Evolutionary conservation across 2,888 invertebrate genomes (phyloP), one percentile per base, ranked within the genome.

Genomic region (Drosophila formosana): DNA sequence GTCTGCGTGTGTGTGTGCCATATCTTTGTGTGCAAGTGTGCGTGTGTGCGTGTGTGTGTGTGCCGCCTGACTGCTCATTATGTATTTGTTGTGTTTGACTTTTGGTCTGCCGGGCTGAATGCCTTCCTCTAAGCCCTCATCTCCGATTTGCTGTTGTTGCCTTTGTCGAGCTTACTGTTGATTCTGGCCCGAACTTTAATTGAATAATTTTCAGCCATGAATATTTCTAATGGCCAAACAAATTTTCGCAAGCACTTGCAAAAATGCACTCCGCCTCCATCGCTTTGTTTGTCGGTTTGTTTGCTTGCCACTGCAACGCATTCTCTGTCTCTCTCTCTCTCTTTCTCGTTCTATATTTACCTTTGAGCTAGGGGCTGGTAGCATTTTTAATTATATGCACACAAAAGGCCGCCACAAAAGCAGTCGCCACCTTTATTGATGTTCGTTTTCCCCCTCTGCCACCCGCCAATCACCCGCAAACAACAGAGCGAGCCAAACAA

Each of bases 151-250:
- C 26, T 53, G 58, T 25, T 30, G 34, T 45, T 53, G n/a, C 26
- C 47, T 52, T 41, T 66, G 53, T 63, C 51, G 25, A 46, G 78
- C 45, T 34, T 73, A 50, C 34, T 65, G 62, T 45, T 60, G 58
- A 47, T 51, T 41, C 55, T 18, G 49, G 30, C 49, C 79, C 64
- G 77, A 83, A 87, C 87, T 87, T 89, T 87, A 84, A 84, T 87
- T 89, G 84, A 88, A 84, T 84, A 89, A 84, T 87, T 84, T 83
- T 77, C 85, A 73, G 68, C 77, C 88, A 73, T 86, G 87, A 86
- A 88, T 88, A 88, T 89, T 87, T 89, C 88, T 89, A 84, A 84
- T 87, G 82, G 81, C 85, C 85, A 84, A 89, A 82, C 87, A 83
- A 86, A 85, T 85, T 83, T 82, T 72, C 72, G 84, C 84, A 78